These are phyloP conservation scores for Knipowitschia caucasica DNA, from an alignment of 2,797 vertebrate genomes.

Conservation along the genomic window DNA sequence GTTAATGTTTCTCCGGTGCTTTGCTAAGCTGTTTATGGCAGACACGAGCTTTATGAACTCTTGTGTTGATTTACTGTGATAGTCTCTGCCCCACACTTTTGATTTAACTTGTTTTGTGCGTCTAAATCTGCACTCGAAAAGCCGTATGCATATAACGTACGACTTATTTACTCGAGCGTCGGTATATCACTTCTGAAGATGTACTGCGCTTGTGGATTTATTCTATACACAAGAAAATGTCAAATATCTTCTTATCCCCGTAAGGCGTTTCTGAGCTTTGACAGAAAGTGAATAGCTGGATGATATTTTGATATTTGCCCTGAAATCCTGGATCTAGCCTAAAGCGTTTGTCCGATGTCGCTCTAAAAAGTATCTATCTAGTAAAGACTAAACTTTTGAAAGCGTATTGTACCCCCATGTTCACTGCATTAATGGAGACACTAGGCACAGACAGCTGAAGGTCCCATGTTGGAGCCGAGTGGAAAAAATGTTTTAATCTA, in stretches of 20 bases:
- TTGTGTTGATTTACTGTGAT: background rate
- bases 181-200: background rate
- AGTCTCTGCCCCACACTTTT: constrained; percentile 8
- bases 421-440: too few relatives aligned
- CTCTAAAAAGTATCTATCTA: too few relatives aligned
- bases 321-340: too few relatives aligned
- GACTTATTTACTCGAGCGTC: background rate
- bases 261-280: background rate
- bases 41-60: constrained; percentile 2
- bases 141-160: background rate
- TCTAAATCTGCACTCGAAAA: background rate
- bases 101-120: background rate
- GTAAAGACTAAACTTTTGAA: too few relatives aligned
- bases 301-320: too few relatives aligned
- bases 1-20: constrained; percentile 9
- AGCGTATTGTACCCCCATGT: too few relatives aligned
- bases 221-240: background rate
- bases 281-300: too few relatives aligned
- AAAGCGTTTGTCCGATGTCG: too few relatives aligned
- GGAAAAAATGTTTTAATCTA: too few relatives aligned
- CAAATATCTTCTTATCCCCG: too few relatives aligned
- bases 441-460: too few relatives aligned
- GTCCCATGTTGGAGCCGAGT: too few relatives aligned
- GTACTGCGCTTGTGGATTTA: background rate
- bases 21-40: constrained; percentile 11